Evolutionary conservation across 1,140 invertebrate species (phyloP).

Genomic region (Pissodes strobi): DNA sequence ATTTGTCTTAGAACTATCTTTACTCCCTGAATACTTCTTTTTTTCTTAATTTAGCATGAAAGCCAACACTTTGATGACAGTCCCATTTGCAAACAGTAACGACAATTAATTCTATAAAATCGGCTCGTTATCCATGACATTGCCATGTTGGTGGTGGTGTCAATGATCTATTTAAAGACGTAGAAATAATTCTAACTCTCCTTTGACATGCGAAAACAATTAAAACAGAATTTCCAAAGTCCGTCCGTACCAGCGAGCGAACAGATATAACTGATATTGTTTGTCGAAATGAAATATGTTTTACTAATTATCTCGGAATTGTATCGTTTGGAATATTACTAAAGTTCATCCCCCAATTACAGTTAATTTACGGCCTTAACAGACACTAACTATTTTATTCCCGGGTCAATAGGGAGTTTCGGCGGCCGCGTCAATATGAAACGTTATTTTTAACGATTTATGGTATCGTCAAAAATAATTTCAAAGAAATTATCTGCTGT

Average conservation of each 20-base stretch:
- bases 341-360: conserved; percentile 41
- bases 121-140: too few species aligned
- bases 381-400: conserved; percentile 34
- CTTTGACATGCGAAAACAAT: conserved; percentile 37
- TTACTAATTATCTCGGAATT: conserved; percentile 43
- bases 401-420: conserved; percentile 8
- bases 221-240: conserved; percentile 32
- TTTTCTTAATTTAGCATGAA: too few species aligned
- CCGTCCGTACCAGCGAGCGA: conserved; percentile 30
- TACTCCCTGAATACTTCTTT: too few species aligned
- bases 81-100: too few species aligned
- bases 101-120: too few species aligned
- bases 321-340: conserved; percentile 38
- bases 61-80: too few species aligned
- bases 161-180: conserved; percentile 31
- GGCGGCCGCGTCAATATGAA: too few species aligned
- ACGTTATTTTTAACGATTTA: too few species aligned
- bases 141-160: conserved; percentile 15
- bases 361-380: conserved; percentile 34
- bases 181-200: conserved; percentile 15
- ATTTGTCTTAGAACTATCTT: too few species aligned
- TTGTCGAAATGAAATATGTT: conserved; percentile 42
- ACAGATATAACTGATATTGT: conserved; percentile 36
- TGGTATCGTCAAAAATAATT: too few species aligned
- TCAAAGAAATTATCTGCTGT: too few species aligned